Conservation (phyloP, 2,888 invertebrate genomes). For the Drosophila kuntzei region DNA sequence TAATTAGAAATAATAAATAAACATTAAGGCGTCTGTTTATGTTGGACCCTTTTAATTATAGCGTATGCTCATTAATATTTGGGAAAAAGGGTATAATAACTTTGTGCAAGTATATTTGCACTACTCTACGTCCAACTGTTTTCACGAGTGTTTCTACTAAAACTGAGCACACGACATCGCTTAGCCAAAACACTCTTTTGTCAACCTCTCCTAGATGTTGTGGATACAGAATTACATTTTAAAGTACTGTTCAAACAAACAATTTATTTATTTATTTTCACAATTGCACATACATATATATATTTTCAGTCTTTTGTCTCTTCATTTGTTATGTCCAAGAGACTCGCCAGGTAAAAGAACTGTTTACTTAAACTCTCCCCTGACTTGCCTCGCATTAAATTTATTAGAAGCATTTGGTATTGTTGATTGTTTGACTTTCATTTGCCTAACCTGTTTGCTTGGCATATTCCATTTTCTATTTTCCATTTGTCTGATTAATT, state of each 20-base stretch:
- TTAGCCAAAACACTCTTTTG: background rate
- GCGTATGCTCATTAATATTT: background rate
- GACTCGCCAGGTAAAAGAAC: background rate
- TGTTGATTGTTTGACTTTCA: conserved; percentile 61
- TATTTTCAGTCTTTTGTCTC: background rate
- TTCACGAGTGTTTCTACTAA: background rate
- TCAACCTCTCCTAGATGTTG: background rate
- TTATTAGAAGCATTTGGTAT: conserved; percentile 18
- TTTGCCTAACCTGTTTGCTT: conserved; percentile 54
- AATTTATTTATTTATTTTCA: conserved; percentile 4
- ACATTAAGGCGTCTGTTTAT: conserved; percentile 6
- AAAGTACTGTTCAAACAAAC: conserved; percentile 8
- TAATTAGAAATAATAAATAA: conserved; percentile 19
- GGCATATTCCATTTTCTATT: conserved; percentile 32
- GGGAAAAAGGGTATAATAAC: background rate
- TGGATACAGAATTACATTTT: background rate
- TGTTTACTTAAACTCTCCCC: conserved; percentile 8
- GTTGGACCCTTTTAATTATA: background rate
- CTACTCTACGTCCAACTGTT: no score
- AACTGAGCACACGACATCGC: background rate
- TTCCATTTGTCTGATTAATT: conserved; percentile 75
- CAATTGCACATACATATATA: background rate
- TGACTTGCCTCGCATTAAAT: conserved; percentile 9
- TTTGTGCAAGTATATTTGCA: background rate
- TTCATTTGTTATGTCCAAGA: conserved; percentile 3